A percentile compares a stretch with the other conserved stretches of the same genome.
Evolutionary conservation across 2,888 invertebrate species (phyloP).

Genomic region (Taenaris catops): DNA sequence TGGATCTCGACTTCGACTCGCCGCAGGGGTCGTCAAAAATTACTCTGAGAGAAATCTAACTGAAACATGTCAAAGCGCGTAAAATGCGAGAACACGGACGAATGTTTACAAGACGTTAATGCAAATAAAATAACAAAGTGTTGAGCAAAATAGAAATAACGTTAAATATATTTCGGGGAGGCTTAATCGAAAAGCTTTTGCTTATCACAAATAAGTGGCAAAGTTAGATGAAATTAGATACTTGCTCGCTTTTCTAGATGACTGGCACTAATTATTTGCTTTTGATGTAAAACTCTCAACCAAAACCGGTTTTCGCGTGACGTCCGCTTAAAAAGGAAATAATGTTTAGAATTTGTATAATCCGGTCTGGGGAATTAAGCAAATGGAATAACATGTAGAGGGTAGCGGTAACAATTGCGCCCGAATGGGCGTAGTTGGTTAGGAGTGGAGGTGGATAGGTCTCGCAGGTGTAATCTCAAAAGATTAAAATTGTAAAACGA

Average conservation of each 20-base stretch:
- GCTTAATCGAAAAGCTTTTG: constrained; percentile 12
- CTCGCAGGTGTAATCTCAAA: too few species aligned
- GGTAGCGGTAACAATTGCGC: too few species aligned
- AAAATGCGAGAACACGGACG: background rate
- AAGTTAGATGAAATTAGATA: constrained; percentile 24
- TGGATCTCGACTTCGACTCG: too few species aligned
- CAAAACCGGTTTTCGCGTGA: background rate
- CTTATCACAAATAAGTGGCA: constrained; percentile 18
- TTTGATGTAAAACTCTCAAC: constrained; percentile 13
- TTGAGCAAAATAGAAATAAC: constrained; percentile 5
- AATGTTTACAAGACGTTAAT: constrained; percentile 8
- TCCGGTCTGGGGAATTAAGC: too few species aligned
- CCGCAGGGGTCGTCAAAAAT: too few species aligned
- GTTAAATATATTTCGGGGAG: constrained; percentile 11
- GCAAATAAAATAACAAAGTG: constrained; percentile 10
- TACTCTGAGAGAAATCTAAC: too few species aligned
- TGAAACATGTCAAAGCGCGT: too few species aligned
- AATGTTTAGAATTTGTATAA: too few species aligned
- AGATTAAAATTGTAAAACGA: too few species aligned
- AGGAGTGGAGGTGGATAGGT: background rate
- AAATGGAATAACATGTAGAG: too few species aligned
- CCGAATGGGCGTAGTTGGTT: too few species aligned
- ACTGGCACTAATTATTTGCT: constrained; percentile 19
- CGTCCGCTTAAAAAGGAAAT: too few species aligned
- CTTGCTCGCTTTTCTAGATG: constrained; percentile 19